These are phyloP conservation scores for Sebastes schlegelii DNA, from an alignment of 2,113 vertebrate species.

Conservation along the genomic window DNA sequence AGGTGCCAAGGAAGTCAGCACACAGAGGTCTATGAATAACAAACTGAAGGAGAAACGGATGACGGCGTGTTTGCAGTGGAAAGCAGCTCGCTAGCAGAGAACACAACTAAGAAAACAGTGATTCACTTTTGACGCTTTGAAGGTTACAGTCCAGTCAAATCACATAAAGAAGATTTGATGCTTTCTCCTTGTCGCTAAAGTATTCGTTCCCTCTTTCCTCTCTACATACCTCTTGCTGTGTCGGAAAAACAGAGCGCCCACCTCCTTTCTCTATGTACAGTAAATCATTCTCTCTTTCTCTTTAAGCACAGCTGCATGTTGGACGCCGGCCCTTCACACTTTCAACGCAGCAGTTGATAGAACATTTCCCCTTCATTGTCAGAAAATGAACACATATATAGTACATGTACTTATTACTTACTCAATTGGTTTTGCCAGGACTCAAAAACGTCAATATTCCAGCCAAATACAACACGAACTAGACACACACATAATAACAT, in stretches of 20 bases:
- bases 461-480: background rate
- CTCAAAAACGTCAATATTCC: background rate
- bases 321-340: slow-evolving; percentile 54
- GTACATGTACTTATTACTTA: background rate
- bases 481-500: background rate
- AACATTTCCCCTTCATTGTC: slow-evolving; percentile 64
- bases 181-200: slow-evolving; percentile 10
- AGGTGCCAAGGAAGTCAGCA: slow-evolving; percentile 81
- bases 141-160: background rate
- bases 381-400: background rate
- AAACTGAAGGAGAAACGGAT: slow-evolving; percentile 60
- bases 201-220: slow-evolving; percentile 26
- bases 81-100: slow-evolving; percentile 6
- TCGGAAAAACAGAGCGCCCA: slow-evolving; percentile 36
- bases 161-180: slow-evolving; percentile 15
- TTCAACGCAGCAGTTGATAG: slow-evolving; percentile 66
- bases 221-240: slow-evolving; percentile 34
- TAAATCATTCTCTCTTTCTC: slow-evolving; percentile 58
- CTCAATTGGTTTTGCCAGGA: slow-evolving; percentile 7
- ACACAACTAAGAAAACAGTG: slow-evolving; percentile 28
- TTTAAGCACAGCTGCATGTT: slow-evolving; percentile 64
- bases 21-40: slow-evolving; percentile 75
- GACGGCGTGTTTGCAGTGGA: slow-evolving; percentile 34
- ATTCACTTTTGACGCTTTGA: slow-evolving; percentile 13
- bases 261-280: slow-evolving; percentile 31